These are phyloP conservation scores for Poeciliopsis retropinna DNA, from an alignment of 2,113 vertebrate species.

Conservation along the genomic window DNA sequence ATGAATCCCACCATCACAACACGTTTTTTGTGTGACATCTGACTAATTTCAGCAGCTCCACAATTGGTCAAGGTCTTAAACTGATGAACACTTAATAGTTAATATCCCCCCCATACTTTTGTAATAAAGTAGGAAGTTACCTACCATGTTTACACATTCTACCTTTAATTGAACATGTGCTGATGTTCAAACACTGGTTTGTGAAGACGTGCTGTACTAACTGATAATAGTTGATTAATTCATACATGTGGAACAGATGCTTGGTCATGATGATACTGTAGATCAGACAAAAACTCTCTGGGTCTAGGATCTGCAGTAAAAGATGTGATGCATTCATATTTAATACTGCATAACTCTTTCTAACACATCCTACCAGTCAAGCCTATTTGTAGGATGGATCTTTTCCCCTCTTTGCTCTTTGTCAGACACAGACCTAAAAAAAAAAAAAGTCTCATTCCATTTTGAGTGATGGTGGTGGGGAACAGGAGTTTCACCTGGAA, in stretches of 20 bases:
- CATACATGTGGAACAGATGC: slow-evolving; percentile 61
- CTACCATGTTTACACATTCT: not conserved
- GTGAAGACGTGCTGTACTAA: not conserved
- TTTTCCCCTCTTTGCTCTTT: slow-evolving; percentile 43
- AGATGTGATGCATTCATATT: slow-evolving; percentile 71
- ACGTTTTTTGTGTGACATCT: not conserved
- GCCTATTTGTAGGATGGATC: slow-evolving; percentile 71
- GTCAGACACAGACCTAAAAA: slow-evolving; percentile 14
- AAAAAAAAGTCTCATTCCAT: slow-evolving; percentile 43
- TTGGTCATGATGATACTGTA: slow-evolving; percentile 56
- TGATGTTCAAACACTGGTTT: not conserved
- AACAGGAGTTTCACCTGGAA: slow-evolving; percentile 64
- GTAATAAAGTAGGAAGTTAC: not conserved
- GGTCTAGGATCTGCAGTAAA: slow-evolving; percentile 31
- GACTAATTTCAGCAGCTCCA: not conserved
- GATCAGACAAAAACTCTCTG: slow-evolving; percentile 41
- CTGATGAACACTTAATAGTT: too few relatives aligned
- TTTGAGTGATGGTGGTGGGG: slow-evolving; percentile 58
- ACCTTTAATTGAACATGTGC: not conserved
- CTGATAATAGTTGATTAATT: slow-evolving; percentile 50
- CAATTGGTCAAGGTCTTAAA: not conserved
- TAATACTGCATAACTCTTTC: slow-evolving; percentile 70
- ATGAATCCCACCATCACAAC: not conserved
- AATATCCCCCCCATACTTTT: too few relatives aligned
- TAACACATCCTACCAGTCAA: slow-evolving; percentile 68